Base-by-base conservation (phyloP, 2,113 vertebrate genomes). In the Urocynchramus pylzowi region DNA sequence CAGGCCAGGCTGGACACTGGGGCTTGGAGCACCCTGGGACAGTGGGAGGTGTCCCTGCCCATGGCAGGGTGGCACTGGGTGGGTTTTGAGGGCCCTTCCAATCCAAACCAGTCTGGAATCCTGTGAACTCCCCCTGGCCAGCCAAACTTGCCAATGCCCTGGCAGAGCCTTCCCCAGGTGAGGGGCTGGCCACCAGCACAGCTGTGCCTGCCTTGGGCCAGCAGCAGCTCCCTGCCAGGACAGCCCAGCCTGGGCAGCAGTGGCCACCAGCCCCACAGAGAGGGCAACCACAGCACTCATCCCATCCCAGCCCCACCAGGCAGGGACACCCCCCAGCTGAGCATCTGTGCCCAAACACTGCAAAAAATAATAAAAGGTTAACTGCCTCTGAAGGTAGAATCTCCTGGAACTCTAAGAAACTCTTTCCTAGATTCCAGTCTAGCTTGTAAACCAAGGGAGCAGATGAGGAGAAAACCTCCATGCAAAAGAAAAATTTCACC, bases 281-380 rank as follows among this genome's bases (percentile, higher is more conserved):
- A 15, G 0, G 2, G 13, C 26, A 21, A 1, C 3, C 37, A 7
- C 31, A 52, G 24, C 39, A 2, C 19, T 6, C 35, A 17, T 2
- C 20, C 23, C 42, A 16, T 2, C 15, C 23, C 42, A 16, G 2
- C 20, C n/a, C 27, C 50, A 5, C 15, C 27, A 8, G 27, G 4
- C 42, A 33, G 42, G 14, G 37, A 24, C 30, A n/a, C 13, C 13
- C 17, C 27, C 49, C 60, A 30, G 11, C 45, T 9, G 4, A 17
- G 44, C 42, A 10, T 1, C 39, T 33, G 13, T 0, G 2, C 1
- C 68, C n/a, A 76, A 49, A 16, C 4, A 7, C 37, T 21, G 17
- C 0, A 12, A 5, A n/a, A 31, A 16, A 31, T 6, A 18, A 42
- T 1, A 7, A 5, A 28, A 30, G 5, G 4, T 30, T 5, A 13